These are phyloP conservation scores for Sorex araneus DNA, from an alignment of 2,113 vertebrate species.

Conservation along the genomic window DNA sequence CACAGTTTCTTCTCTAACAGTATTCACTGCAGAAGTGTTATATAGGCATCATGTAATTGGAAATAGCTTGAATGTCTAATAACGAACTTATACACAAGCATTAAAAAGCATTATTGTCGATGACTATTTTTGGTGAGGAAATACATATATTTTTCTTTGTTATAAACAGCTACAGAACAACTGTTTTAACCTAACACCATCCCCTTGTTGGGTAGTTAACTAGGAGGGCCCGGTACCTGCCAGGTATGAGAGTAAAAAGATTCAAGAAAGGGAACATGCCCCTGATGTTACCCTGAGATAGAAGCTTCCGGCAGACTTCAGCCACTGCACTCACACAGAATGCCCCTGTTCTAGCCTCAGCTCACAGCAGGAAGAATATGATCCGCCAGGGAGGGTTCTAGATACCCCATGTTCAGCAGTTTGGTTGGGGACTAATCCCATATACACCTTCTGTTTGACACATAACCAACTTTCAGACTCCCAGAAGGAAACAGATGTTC, in stretches of 20 bases:
- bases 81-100: accelerated
- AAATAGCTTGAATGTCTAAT: background rate
- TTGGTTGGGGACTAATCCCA: accelerated
- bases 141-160: background rate
- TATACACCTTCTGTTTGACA: background rate
- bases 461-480: background rate
- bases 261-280: too few relatives aligned
- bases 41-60: too few relatives aligned
- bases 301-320: too few relatives aligned
- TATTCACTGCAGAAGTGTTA: background rate
- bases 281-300: too few relatives aligned
- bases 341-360: too few relatives aligned
- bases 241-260: too few relatives aligned
- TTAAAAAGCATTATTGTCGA: background rate
- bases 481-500: background rate
- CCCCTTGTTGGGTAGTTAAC: too few relatives aligned
- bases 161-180: background rate
- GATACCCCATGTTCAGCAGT: background rate
- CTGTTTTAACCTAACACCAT: too few relatives aligned
- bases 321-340: too few relatives aligned
- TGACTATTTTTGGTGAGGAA: background rate
- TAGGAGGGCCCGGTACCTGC: too few relatives aligned
- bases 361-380: too few relatives aligned
- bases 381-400: background rate
- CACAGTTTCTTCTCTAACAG: background rate